phyloP scores from a whole-genome alignment of 2,888 invertebrate genomes.

The Chouioia cunea region DNA sequence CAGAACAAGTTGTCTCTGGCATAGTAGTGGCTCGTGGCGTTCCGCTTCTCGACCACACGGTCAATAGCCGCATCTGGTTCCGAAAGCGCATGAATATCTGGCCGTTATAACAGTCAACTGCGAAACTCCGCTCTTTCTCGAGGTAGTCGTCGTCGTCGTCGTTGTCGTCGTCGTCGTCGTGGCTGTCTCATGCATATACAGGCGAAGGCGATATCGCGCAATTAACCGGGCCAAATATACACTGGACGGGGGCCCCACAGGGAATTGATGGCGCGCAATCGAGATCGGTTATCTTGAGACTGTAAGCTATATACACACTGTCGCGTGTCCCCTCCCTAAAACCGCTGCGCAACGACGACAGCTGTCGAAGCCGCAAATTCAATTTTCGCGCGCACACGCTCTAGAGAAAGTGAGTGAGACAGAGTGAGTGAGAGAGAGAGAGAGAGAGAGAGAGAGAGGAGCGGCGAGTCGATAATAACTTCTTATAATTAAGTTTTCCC shows the following conservation, averaged over 20 bases:
- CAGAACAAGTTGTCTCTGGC: not conserved
- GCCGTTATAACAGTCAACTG: not conserved
- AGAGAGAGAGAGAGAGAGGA: not conserved
- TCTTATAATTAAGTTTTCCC: conserved; percentile 45
- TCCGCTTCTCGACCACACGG: not conserved
- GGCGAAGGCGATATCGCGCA: conserved; percentile 34
- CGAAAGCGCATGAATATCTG: not conserved
- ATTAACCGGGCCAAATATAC: conserved; percentile 28
- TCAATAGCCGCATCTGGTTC: not conserved
- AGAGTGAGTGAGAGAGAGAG: no score
- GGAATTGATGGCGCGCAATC: conserved; percentile 40
- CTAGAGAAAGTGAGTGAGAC: no score
- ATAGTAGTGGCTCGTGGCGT: not conserved
- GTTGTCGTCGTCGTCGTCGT: no score
- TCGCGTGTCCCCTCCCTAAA: not conserved
- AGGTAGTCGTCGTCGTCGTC: conserved; percentile 1
- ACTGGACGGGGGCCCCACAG: not conserved
- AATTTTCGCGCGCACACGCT: conserved; percentile 28
- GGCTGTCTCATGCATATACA: no score
- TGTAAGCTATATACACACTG: conserved; percentile 8
- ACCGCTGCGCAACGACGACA: conserved; percentile 16
- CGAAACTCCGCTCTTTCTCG: not conserved
- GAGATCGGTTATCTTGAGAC: conserved; percentile 35
- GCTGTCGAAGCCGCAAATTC: conserved; percentile 39
- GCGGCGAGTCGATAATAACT: conserved; percentile 39